Conservation (phyloP, 2,797 vertebrate genomes). For the Phataginus tricuspis region DNA sequence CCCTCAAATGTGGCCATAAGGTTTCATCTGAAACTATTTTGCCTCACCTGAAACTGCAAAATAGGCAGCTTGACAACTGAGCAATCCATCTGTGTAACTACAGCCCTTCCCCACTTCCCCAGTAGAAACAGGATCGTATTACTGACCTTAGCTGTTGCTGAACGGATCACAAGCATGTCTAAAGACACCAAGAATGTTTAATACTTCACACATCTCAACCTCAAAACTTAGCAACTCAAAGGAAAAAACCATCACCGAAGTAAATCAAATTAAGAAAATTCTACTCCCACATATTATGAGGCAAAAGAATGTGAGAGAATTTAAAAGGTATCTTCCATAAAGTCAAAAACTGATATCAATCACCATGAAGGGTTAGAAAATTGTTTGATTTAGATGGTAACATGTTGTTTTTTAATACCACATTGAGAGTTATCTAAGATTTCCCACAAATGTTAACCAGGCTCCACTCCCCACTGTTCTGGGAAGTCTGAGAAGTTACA, state of each 20-base stretch:
- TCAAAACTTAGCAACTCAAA: constrained; percentile 15
- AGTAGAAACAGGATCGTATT: not conserved
- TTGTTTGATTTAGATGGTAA: constrained; percentile 69
- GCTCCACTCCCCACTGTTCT: constrained; percentile 60
- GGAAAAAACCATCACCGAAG: not conserved
- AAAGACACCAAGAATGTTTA: not conserved
- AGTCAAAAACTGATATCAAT: constrained; percentile 75
- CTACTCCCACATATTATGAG: constrained; percentile 18
- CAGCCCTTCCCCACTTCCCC: constrained; percentile 7
- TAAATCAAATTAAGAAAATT: constrained; percentile 66
- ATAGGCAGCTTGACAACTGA: constrained; percentile 12
- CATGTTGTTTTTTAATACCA: constrained; percentile 36
- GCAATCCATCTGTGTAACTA: not conserved
- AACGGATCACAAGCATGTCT: not conserved
- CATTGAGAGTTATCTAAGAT: constrained; percentile 42
- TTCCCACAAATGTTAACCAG: constrained; percentile 45
- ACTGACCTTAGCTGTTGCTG: not conserved
- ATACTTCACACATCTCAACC: constrained; percentile 11
- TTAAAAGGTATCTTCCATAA: constrained; percentile 74
- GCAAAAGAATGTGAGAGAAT: constrained; percentile 77
- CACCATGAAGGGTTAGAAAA: constrained; percentile 74
- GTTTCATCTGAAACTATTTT: constrained; percentile 43
- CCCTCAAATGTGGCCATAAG: not conserved
- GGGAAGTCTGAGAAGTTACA: constrained; percentile 35
- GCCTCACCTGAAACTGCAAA: constrained; percentile 26